Conservation (phyloP, 2,888 invertebrate genomes). For the Pomacea canaliculata region DNA sequence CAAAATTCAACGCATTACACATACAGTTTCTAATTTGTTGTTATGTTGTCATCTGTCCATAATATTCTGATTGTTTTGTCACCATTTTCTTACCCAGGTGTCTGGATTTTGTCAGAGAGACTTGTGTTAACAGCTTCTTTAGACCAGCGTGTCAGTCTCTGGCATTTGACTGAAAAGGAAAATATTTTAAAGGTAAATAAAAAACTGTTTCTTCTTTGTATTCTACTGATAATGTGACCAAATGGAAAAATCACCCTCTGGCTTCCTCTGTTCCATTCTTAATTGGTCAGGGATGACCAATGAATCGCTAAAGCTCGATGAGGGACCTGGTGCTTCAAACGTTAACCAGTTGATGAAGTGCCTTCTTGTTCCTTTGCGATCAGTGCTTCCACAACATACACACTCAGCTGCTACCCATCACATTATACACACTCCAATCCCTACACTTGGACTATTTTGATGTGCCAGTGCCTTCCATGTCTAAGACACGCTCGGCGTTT, state of each 20-base stretch:
- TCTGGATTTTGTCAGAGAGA: slow-evolving; percentile 36
- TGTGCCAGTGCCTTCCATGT: too few species aligned
- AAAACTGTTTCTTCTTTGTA: not conserved
- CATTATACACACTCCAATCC: too few species aligned
- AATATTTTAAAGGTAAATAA: slow-evolving; percentile 24
- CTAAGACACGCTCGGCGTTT: too few species aligned
- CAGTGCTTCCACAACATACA: too few species aligned
- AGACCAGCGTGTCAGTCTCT: slow-evolving; percentile 57
- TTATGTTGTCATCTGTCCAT: too few species aligned
- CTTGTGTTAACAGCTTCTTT: slow-evolving; percentile 50
- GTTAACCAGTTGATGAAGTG: not conserved
- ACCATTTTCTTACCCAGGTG: slow-evolving; percentile 40
- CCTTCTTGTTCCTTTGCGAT: too few species aligned
- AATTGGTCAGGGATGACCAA: not conserved
- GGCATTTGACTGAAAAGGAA: slow-evolving; percentile 35
- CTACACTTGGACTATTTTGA: too few species aligned
- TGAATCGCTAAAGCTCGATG: not conserved
- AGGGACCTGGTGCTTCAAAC: not conserved
- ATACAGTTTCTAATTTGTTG: too few species aligned
- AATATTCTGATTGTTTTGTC: not conserved
- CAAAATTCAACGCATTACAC: too few species aligned
- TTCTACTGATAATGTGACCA: not conserved
- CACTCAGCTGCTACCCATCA: too few species aligned
- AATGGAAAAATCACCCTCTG: not conserved
- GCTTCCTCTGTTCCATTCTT: too few species aligned